phyloP scores from a whole-genome alignment of 2,888 invertebrate species.

The Ectobius pallidus region DNA sequence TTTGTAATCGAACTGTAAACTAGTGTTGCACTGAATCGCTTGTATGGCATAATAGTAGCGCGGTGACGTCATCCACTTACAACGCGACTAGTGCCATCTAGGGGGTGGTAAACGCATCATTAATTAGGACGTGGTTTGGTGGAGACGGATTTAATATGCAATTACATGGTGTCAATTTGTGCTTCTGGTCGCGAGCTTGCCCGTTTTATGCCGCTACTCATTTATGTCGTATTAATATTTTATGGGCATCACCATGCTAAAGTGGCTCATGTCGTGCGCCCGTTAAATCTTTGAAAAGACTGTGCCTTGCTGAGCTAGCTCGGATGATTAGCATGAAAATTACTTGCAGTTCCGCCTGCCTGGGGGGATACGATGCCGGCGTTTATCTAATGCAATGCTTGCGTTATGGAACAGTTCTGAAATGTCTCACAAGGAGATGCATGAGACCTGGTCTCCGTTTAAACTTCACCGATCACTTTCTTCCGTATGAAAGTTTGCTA shows the following conservation, averaged over 20 bases:
- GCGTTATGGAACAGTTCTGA: too few species aligned
- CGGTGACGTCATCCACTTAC: conserved; percentile 30
- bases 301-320: background rate
- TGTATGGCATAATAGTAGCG: conserved; percentile 15
- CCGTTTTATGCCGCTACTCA: conserved; percentile 18
- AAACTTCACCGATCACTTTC: too few species aligned
- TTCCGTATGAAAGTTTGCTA: too few species aligned
- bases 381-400: too few species aligned
- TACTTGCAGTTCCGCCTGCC: background rate
- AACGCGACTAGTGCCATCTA: conserved; percentile 37
- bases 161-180: conserved; percentile 34
- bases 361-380: too few species aligned
- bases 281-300: background rate
- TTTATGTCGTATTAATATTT: conserved; percentile 28
- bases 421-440: too few species aligned
- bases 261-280: conserved; percentile 10
- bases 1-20: too few species aligned
- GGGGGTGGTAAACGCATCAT: conserved; percentile 41
- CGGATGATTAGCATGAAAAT: background rate
- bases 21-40: conserved; percentile 6
- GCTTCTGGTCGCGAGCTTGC: background rate
- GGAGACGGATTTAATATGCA: conserved; percentile 41
- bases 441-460: too few species aligned
- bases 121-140: conserved; percentile 34
- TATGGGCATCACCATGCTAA: background rate